These are phyloP conservation scores for Noctua janthina DNA, from an alignment of 2,888 invertebrate genomes.

Conservation along the genomic window DNA sequence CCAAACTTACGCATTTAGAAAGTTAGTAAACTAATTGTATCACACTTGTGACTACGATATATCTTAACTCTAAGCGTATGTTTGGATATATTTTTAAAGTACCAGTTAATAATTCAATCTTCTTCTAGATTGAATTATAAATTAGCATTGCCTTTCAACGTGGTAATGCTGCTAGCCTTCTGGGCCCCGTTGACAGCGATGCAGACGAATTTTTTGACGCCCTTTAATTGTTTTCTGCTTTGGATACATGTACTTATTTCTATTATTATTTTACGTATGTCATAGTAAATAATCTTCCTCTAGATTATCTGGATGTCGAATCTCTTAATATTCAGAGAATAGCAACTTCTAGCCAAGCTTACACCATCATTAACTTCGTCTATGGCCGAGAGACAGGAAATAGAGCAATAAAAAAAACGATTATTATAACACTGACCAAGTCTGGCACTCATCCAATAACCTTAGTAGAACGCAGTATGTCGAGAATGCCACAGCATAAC, in stretches of 20 bases:
- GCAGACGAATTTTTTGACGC: neutral
- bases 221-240: neutral
- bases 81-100: neutral
- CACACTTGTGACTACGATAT: no score
- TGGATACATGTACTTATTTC: neutral
- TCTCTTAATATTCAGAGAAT: neutral
- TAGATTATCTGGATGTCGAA: neutral
- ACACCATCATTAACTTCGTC: no score
- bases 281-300: neutral
- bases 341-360: neutral
- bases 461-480: conserved; percentile 23
- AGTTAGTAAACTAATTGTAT: no score
- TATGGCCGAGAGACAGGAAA: neutral
- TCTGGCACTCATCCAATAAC: neutral
- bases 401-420: neutral
- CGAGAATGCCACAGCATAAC: conserved; percentile 34
- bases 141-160: neutral
- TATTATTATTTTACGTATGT: neutral
- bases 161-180: neutral
- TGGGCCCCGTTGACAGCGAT: neutral
- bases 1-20: no score
- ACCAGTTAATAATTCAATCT: neutral
- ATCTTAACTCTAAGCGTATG: neutral
- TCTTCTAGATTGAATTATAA: neutral
- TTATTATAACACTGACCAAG: neutral